A percentile compares a stretch with the other conserved stretches of the same genome.
These are phyloP conservation scores for Stictonetta naevosa DNA, from an alignment of 2,113 vertebrate genomes.

Conservation along the genomic window DNA sequence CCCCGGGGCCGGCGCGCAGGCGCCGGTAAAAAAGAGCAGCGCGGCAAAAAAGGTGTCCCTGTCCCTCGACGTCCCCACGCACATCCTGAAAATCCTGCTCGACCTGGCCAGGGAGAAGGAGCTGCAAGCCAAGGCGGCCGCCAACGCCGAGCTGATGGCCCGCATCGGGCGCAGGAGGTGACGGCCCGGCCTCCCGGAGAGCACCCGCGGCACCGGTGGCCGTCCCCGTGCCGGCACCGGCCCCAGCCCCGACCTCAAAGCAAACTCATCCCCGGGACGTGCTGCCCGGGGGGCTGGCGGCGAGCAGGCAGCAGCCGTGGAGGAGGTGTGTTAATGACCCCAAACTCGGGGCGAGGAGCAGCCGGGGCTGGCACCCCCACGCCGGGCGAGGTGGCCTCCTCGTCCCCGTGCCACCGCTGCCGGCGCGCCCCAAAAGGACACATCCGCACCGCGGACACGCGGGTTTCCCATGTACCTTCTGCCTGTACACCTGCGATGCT, in stretches of 20 bases:
- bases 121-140: constrained; percentile 82
- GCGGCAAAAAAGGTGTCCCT: constrained; percentile 78
- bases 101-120: constrained; percentile 86
- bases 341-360: not conserved
- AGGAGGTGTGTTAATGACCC: not conserved
- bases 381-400: not conserved
- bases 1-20: not conserved
- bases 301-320: not conserved
- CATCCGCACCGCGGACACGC: not conserved
- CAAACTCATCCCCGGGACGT: not conserved
- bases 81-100: constrained; percentile 82
- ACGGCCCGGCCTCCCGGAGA: rapidly evolving
- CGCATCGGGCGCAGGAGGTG: constrained; percentile 81
- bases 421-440: not conserved
- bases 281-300: not conserved
- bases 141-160: constrained; percentile 86
- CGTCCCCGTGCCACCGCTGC: rapidly evolving
- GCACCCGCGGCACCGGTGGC: not conserved
- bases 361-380: not conserved
- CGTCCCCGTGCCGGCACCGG: not conserved
- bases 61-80: constrained; percentile 84
- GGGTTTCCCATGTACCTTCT: not conserved
- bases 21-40: constrained; percentile 64
- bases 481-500: not conserved
- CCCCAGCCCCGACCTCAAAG: not conserved